Evolutionary conservation across 2,797 vertebrate species (phyloP), one percentile per base, ranked within the genome.

Genomic region (Crocidura indochinensis): DNA sequence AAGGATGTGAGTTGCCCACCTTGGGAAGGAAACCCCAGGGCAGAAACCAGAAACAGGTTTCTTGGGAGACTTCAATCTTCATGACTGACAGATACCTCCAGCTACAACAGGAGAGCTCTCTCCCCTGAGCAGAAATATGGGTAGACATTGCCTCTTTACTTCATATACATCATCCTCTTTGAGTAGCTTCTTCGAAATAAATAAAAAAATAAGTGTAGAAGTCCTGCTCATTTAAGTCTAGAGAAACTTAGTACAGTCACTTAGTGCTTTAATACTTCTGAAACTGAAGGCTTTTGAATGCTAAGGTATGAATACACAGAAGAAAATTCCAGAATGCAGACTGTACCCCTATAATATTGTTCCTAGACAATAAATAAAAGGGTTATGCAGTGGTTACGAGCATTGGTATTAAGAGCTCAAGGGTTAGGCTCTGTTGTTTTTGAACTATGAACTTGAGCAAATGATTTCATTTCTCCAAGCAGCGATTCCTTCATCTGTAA

Each of bases 401-500:
- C 11, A 19, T 0, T 27, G 22, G 26, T 2, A 64, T 31, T 49
- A 27, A 44, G 64, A 73, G 64, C 29, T 76, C 84, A 83, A 56
- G 46, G 49, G 77, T 51, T 46, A 46, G 22, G 79, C 44, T 56
- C 76, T 75, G 29, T 49, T 81, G n/a, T 49, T 90, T 65, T 2
- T 74, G 44, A 88, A 24, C 73, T 79, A 49, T 84, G 84, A 91
- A 75, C 74, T 22, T 77, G 68, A 64, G 64, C 68, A 84, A 77
- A 78, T 78, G 56, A 84, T 71, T 85, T 87, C 60, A 79, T 86
- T 73, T 91, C 68, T 84, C 65, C 84, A 88, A 19, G 75, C 19
- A 8, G 29, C 0, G 10, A 75, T 68, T 26, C 60, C 49, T 74
- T 93, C 72, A 12, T 74, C 56, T 81, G 44, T 76, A 73, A 95